These are phyloP conservation scores for Rhinichthys osculus DNA, from an alignment of 2,797 vertebrate species.

Conservation along the genomic window DNA sequence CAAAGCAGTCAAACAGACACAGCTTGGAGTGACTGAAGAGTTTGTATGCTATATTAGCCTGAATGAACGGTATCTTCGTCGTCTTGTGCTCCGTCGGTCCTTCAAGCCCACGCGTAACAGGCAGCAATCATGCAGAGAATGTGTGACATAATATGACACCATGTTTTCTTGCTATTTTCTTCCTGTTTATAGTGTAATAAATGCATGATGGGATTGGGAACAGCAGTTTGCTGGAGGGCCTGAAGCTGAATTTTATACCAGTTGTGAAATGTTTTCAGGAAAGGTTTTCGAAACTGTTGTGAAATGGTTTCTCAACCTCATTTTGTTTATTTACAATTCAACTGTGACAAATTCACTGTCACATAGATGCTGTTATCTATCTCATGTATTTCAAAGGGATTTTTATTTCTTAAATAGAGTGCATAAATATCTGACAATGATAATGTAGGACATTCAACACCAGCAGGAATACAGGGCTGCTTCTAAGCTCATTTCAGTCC, in stretches of 20 bases:
- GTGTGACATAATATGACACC: constrained; percentile 32
- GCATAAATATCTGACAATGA: not conserved
- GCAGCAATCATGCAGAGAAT: constrained; percentile 34
- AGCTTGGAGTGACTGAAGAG: constrained; percentile 20
- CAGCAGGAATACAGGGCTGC: constrained; percentile 1
- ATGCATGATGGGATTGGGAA: constrained; percentile 39
- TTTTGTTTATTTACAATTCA: constrained; percentile 22
- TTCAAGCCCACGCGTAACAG: constrained; percentile 35
- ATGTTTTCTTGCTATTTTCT: constrained; percentile 24
- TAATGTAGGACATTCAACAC: constrained; percentile 34
- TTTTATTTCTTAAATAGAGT: not conserved
- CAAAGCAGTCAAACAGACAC: constrained; percentile 22
- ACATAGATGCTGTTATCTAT: not conserved
- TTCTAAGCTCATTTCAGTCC: constrained; percentile 10
- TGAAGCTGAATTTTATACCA: constrained; percentile 6
- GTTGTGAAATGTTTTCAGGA: constrained; percentile 15
- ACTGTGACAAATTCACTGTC: constrained; percentile 16
- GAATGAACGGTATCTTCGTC: not conserved
- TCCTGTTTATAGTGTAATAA: constrained; percentile 36
- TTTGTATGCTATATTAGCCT: constrained; percentile 17
- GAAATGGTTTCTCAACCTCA: constrained; percentile 17
- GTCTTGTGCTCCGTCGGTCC: constrained; percentile 25
- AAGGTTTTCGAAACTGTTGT: constrained; percentile 15
- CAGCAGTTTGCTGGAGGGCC: constrained; percentile 18
- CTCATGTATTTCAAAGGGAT: constrained; percentile 4